Percentiles rank a stretch among this genome's conserved stretches.
phyloP scores from a whole-genome alignment of 2,113 vertebrate species.

The Leucopsar rothschildi region DNA sequence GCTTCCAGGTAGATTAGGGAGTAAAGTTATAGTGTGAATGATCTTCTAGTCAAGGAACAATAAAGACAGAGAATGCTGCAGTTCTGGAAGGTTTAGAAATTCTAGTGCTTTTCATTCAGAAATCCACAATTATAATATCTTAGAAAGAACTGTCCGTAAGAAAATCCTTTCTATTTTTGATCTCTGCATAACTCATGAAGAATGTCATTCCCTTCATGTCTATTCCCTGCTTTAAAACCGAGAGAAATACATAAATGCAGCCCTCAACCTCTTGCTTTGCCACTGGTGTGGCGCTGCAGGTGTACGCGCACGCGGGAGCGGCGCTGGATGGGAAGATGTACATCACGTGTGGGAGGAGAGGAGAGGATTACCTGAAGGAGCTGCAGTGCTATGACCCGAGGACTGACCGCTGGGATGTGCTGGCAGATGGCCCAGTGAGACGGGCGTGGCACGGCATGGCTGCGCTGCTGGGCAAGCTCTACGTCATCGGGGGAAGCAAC shows the following conservation, averaged over 20 bases:
- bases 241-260: not conserved
- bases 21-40: not conserved
- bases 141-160: not conserved
- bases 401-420: constrained; percentile 77
- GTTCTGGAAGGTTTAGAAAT: not conserved
- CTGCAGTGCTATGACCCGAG: constrained; percentile 86
- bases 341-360: constrained; percentile 87
- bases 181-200: not conserved
- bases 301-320: constrained; percentile 90
- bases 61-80: not conserved
- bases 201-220: not conserved
- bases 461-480: constrained; percentile 79
- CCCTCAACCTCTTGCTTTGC: not conserved
- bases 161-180: not conserved
- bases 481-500: constrained; percentile 94
- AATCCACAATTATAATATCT: not conserved
- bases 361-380: constrained; percentile 85
- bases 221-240: not conserved
- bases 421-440: constrained; percentile 83
- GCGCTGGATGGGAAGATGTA: constrained; percentile 88
- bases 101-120: not conserved
- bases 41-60: not conserved
- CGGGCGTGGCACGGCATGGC: constrained; percentile 95
- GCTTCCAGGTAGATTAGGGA: not conserved
- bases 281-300: constrained; percentile 58